Conservation (phyloP, 2,888 invertebrate genomes). For the Dastarcus helophoroides region DNA sequence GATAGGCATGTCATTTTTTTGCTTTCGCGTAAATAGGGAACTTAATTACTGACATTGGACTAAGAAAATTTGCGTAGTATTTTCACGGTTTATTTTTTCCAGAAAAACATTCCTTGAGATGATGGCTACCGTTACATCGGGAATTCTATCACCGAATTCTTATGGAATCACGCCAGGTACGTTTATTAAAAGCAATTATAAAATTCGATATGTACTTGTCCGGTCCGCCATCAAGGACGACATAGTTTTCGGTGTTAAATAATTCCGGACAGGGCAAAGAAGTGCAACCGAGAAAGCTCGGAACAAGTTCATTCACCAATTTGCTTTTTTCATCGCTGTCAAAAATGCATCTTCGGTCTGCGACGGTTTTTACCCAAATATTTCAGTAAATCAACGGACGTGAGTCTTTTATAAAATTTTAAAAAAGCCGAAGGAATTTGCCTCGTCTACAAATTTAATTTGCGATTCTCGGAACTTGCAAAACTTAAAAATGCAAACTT, state of each 20-base stretch:
- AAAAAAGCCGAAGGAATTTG: constrained; percentile 28
- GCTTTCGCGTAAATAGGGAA: no score
- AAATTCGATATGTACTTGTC: no score
- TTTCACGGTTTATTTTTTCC: no score
- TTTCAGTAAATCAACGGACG: constrained; percentile 29
- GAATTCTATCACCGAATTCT: constrained; percentile 37
- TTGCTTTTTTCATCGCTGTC: constrained; percentile 16
- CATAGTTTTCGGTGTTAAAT: no score
- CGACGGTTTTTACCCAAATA: constrained; percentile 30
- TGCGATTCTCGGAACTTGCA: constrained; percentile 22
- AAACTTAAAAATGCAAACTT: constrained; percentile 5
- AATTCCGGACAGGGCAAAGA: background rate
- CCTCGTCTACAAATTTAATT: constrained; percentile 12
- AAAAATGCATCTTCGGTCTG: constrained; percentile 28
- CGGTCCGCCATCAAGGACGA: no score
- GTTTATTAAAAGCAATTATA: no score
- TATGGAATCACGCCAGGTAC: constrained; percentile 36
- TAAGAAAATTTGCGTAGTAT: no score
- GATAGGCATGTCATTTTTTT: no score
- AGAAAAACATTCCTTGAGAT: constrained; percentile 13
- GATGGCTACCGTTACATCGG: constrained; percentile 38
- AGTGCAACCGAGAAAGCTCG: no score
- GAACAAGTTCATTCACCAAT: no score
- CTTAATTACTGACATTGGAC: no score
- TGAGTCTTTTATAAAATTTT: constrained; percentile 30